phyloP scores from a whole-genome alignment of 1,140 invertebrate species.

The Aphis craccivora region DNA sequence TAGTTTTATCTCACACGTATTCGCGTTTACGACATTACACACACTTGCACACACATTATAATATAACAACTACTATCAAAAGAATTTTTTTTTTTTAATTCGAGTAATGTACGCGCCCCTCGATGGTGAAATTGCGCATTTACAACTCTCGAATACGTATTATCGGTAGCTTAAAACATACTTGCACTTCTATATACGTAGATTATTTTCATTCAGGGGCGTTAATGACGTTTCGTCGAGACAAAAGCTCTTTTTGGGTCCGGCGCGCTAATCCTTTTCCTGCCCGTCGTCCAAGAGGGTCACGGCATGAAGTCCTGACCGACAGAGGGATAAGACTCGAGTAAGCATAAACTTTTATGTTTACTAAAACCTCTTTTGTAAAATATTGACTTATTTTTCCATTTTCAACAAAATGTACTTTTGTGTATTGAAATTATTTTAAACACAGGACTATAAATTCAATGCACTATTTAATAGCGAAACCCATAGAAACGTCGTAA shows the following conservation, averaged over 20 bases:
- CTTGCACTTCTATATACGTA: neutral
- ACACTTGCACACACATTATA: neutral
- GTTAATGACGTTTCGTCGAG: conserved; percentile 55
- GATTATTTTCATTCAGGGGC: conserved; percentile 39
- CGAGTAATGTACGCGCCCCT: neutral
- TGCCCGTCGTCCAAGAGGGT: conserved; percentile 1
- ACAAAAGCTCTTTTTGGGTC: conserved; percentile 46
- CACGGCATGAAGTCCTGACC: neutral
- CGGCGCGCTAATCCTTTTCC: conserved; percentile 48
- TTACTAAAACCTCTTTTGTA: neutral
- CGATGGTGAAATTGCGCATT: neutral
- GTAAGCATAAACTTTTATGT: conserved; percentile 14
- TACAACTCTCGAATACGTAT: conserved; percentile 17
- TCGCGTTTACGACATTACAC: neutral
- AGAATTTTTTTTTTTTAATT: neutral
- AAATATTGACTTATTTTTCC: neutral
- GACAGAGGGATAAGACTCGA: conserved; percentile 23
- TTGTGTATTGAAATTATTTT: neutral
- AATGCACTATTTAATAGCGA: neutral
- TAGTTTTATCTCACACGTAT: neutral
- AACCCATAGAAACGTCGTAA: neutral
- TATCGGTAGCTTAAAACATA: conserved; percentile 37
- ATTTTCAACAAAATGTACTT: neutral
- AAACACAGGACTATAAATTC: neutral
- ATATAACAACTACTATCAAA: neutral